Evolutionary conservation across 2,888 invertebrate species (phyloP).

Genomic region (Macaria liturata): DNA sequence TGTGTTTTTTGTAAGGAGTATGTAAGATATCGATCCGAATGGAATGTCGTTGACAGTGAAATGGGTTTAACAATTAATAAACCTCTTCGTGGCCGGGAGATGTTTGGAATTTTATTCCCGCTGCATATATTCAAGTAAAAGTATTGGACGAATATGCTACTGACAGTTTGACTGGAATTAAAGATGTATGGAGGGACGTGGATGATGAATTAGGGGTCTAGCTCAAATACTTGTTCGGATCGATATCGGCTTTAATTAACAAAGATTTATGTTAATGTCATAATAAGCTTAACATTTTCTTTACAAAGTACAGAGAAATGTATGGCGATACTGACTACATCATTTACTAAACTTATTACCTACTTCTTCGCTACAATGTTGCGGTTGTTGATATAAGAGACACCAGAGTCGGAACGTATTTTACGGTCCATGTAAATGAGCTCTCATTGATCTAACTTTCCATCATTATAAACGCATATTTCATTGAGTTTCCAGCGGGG

Average conservation of each 20-base stretch:
- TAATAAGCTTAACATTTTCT: not conserved
- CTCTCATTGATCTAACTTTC: conserved; percentile 13
- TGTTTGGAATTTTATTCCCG: conserved; percentile 56
- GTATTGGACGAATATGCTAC: conserved; percentile 36
- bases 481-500: conserved; percentile 32
- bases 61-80: conserved; percentile 81
- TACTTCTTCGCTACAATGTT: not conserved
- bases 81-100: conserved; percentile 61
- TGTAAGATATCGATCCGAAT: conserved; percentile 68
- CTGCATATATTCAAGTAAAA: conserved; percentile 38
- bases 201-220: conserved; percentile 31
- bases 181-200: conserved; percentile 21
- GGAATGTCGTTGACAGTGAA: conserved; percentile 80
- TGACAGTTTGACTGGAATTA: conserved; percentile 36
- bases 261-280: conserved; percentile 8
- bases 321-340: no score
- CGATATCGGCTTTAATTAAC: conserved; percentile 9
- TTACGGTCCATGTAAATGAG: conserved; percentile 15
- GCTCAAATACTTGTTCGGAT: conserved; percentile 7
- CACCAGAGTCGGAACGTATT: not conserved
- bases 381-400: not conserved
- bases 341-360: not conserved
- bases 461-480: conserved; percentile 28
- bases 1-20: conserved; percentile 52
- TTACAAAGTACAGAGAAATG: no score